Conservation (phyloP, 2,888 invertebrate species). For the Eledone cirrhosa region DNA sequence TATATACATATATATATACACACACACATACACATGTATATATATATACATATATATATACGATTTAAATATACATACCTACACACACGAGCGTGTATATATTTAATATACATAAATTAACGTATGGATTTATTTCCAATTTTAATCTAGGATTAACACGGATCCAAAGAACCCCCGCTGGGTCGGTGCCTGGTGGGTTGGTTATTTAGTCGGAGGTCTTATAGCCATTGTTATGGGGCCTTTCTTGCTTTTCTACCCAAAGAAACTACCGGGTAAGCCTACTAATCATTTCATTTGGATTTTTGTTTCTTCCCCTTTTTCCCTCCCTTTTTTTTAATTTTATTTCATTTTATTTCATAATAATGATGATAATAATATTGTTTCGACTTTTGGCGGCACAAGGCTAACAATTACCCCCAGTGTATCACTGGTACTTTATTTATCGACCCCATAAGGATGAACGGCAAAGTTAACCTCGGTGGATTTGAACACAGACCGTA, state of each 20-base stretch:
- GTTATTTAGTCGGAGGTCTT: conserved; percentile 75
- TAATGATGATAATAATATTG: too few species aligned
- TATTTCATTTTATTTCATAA: too few species aligned
- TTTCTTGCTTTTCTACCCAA: conserved; percentile 76
- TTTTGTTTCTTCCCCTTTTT: too few species aligned
- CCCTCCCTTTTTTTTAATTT: too few species aligned
- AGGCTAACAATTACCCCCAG: too few species aligned
- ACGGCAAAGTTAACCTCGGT: too few species aligned
- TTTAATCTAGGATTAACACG: conserved; percentile 67
- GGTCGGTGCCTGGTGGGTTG: conserved; percentile 84
- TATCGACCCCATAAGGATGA: too few species aligned
- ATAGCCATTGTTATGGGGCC: conserved; percentile 73
- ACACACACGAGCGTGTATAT: not conserved
- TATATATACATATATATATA: not conserved
- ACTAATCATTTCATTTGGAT: too few species aligned
- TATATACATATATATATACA: not conserved
- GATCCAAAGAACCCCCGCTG: conserved; percentile 75
- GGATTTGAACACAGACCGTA: too few species aligned
- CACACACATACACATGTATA: not conserved
- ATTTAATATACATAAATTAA: not conserved
- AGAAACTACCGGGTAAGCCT: conserved; percentile 72
- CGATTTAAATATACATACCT: too few species aligned
- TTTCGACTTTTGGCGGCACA: too few species aligned
- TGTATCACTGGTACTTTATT: too few species aligned
- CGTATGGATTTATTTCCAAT: not conserved